These are phyloP conservation scores for Drosophila picticornis DNA, from an alignment of 2,888 invertebrate genomes.

Conservation along the genomic window DNA sequence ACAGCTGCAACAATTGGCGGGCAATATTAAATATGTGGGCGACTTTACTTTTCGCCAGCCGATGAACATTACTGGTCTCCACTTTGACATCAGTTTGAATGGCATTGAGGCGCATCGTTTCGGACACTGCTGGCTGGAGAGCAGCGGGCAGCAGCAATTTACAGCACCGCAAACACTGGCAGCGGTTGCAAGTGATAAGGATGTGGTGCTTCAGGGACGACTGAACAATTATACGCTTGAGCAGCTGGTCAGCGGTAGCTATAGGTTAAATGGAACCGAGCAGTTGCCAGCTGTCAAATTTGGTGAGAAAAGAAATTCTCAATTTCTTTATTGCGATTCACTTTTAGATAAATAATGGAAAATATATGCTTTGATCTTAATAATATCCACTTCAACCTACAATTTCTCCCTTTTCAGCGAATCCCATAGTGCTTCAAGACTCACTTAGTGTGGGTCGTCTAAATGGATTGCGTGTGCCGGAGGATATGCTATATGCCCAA, in stretches of 20 bases:
- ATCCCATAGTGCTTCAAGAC: conserved; percentile 72
- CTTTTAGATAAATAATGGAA: neutral
- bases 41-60: conserved; percentile 76
- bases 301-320: conserved; percentile 63
- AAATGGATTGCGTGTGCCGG: conserved; percentile 84
- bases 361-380: neutral
- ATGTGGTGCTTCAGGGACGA: conserved; percentile 73
- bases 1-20: conserved; percentile 72
- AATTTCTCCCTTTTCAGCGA: conserved; percentile 54
- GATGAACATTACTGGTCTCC: conserved; percentile 83
- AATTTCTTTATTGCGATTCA: too few relatives aligned
- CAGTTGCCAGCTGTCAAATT: conserved; percentile 85
- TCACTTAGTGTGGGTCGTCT: conserved; percentile 76
- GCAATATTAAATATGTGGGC: conserved; percentile 82
- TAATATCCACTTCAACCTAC: neutral
- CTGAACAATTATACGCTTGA: conserved; percentile 85
- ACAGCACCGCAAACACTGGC: conserved; percentile 78
- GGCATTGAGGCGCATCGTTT: conserved; percentile 84
- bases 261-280: conserved; percentile 86
- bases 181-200: conserved; percentile 50
- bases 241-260: conserved; percentile 85
- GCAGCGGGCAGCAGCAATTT: conserved; percentile 80
- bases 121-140: conserved; percentile 84
- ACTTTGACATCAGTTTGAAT: conserved; percentile 84
- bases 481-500: conserved; percentile 85